Conservation (phyloP, 2,797 vertebrate genomes). For the Fringilla coelebs region DNA sequence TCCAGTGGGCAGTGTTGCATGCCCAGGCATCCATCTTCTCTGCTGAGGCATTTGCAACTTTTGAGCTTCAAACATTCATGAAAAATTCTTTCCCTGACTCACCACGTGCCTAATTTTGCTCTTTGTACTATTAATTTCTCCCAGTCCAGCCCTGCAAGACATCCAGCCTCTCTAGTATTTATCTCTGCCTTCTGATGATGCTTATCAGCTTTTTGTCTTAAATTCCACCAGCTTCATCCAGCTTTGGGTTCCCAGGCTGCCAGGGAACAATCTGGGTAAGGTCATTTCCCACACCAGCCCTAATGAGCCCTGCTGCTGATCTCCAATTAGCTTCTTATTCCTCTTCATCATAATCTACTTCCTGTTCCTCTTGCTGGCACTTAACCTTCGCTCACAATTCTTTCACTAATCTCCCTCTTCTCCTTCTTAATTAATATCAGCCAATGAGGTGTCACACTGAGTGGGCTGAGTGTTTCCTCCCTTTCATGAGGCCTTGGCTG, state of each 20-base stretch:
- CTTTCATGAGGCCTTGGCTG: background rate
- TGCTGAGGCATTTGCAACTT: background rate
- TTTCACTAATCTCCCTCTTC: constrained; percentile 7
- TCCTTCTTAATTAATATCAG: constrained; percentile 19
- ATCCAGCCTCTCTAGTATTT: background rate
- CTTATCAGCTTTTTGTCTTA: background rate
- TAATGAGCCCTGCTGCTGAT: background rate
- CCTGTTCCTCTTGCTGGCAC: background rate
- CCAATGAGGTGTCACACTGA: background rate
- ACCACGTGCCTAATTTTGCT: background rate
- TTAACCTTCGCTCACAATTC: background rate
- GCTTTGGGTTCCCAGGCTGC: background rate
- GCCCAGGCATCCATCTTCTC: background rate
- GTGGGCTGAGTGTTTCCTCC: background rate
- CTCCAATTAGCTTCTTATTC: constrained; percentile 12
- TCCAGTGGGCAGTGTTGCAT: background rate
- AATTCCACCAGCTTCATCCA: background rate
- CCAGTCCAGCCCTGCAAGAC: background rate
- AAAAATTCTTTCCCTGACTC: background rate
- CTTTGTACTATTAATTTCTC: background rate
- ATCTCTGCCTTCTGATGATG: background rate
- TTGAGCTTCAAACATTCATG: background rate
- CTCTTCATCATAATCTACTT: constrained; percentile 9
- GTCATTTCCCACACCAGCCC: background rate
- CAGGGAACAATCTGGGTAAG: background rate